Percentiles rank a stretch among this genome's conserved stretches.
Evolutionary conservation across 1,140 invertebrate genomes (phyloP).

Genomic region (Tetramorium parvispinum): DNA sequence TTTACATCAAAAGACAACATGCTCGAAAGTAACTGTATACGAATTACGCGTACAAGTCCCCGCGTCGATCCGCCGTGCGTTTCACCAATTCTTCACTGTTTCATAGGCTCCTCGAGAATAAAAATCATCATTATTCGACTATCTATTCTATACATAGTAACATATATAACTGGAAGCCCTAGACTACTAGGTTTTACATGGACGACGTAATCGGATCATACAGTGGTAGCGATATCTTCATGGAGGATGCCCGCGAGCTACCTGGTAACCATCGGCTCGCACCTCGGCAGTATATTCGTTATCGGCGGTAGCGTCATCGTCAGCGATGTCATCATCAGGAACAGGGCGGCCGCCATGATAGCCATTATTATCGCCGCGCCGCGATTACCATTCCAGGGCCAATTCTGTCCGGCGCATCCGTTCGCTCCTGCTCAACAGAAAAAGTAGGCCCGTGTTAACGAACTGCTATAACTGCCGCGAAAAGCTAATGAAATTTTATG

Average conservation of each 20-base stretch:
- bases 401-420: constrained; percentile 43
- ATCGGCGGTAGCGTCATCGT: constrained; percentile 50
- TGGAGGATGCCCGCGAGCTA: constrained; percentile 58
- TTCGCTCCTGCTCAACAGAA: constrained; percentile 51
- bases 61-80: constrained; percentile 26
- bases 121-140: constrained; percentile 82
- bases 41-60: background rate
- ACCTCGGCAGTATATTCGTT: constrained; percentile 33
- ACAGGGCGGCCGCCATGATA: constrained; percentile 24
- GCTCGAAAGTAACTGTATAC: constrained; percentile 79
- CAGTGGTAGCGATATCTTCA: constrained; percentile 60
- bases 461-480: constrained; percentile 29
- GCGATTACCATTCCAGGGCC: constrained; percentile 62
- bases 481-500: constrained; percentile 39
- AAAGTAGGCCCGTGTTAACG: constrained; percentile 26
- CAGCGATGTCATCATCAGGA: constrained; percentile 59
- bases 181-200: constrained; percentile 86
- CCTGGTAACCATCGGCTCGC: constrained; percentile 46
- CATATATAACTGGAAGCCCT: constrained; percentile 86
- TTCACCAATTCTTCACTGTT: constrained; percentile 7
- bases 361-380: constrained; percentile 49
- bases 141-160: constrained; percentile 85
- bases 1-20: constrained; percentile 85
- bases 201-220: constrained; percentile 83
- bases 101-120: constrained; percentile 75